Evolutionary conservation across 2,888 invertebrate genomes (phyloP), one percentile per base, ranked within the genome.

Genomic region (Ditula angustiorana): DNA sequence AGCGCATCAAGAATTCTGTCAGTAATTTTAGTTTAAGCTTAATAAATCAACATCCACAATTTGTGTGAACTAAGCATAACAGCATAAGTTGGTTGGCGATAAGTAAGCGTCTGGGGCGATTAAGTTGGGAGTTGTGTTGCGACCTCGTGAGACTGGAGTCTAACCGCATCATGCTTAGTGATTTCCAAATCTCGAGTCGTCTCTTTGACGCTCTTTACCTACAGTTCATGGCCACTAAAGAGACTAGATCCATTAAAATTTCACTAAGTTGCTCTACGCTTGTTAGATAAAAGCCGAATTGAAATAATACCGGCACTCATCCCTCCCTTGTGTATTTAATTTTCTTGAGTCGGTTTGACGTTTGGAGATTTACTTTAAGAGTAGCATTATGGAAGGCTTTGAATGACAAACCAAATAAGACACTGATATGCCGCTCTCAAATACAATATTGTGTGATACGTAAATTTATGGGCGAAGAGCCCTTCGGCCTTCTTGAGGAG

Each of bases 51-150:
- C 66, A 61, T 66, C 61, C 16, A 57, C 56, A 56, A 66, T 61
- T 66, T 66, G 61, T 59, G 63, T 49, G 62, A 66, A 66, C 66
- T 66, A 66, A 67, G 30, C 60, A 60, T 62, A 67, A 60, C 63
- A 64, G 53, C 55, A 44, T 58, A 63, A 63, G 57, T 63, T 67
- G 50, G 59, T 55, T 55, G 46, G 63, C 64, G 55, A 60, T 67
- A 50, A 64, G 67, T 59, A 59, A 60, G 59, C 30, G 56, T 46
- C 57, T 53, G 61, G 61, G 50, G 66, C 66, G 61, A 58, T 57
- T 62, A 66, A 52, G 66, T 61, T 37, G 52, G 16, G 44, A 62
- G 57, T 44, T 58, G 62, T 37, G 57, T 33, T 30, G 62, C 62
- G 57, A 59, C 62, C 47, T 44, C 56, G 52, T 21, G 67, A 50